Evolutionary conservation across 1,140 invertebrate genomes (phyloP).

Genomic region (Phymastichus coffea): DNA sequence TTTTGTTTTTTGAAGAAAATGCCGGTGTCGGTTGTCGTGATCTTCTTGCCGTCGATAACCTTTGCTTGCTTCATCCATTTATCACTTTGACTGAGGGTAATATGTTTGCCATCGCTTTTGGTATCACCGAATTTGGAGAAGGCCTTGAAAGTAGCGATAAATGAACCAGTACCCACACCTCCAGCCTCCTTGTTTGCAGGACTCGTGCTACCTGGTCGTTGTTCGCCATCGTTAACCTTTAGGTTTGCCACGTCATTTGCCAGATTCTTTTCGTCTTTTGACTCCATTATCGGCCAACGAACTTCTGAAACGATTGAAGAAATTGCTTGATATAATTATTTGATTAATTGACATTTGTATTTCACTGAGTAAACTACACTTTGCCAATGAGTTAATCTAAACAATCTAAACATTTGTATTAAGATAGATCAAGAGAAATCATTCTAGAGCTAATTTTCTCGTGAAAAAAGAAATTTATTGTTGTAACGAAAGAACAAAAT

Average conservation of each 20-base stretch:
- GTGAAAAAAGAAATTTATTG: no score
- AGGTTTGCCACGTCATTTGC: constrained; percentile 40
- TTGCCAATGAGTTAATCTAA: no score
- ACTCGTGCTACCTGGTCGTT: constrained; percentile 35
- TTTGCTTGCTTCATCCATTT: constrained; percentile 95
- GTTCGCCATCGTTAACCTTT: constrained; percentile 34
- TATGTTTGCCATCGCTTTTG: constrained; percentile 82
- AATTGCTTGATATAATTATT: no score
- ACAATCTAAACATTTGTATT: no score
- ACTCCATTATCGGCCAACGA: no score
- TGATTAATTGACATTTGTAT: no score
- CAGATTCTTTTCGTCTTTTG: no score
- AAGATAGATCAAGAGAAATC: no score
- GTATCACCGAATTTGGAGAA: constrained; percentile 88
- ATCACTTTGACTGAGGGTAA: constrained; percentile 86
- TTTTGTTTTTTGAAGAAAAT: constrained; percentile 89
- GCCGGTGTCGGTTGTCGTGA: constrained; percentile 86
- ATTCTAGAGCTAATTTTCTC: no score
- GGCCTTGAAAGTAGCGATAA: constrained; percentile 57
- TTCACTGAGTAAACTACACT: no score
- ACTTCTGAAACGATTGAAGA: no score
- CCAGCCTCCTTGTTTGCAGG: constrained; percentile 20
- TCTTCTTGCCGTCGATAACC: constrained; percentile 87
- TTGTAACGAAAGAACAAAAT: no score
- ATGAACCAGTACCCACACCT: constrained; percentile 18